Percentiles rank a stretch among this genome's conserved stretches.
Conservation (phyloP, 2,888 invertebrate genomes). For the Drosophila nigricruria region DNA sequence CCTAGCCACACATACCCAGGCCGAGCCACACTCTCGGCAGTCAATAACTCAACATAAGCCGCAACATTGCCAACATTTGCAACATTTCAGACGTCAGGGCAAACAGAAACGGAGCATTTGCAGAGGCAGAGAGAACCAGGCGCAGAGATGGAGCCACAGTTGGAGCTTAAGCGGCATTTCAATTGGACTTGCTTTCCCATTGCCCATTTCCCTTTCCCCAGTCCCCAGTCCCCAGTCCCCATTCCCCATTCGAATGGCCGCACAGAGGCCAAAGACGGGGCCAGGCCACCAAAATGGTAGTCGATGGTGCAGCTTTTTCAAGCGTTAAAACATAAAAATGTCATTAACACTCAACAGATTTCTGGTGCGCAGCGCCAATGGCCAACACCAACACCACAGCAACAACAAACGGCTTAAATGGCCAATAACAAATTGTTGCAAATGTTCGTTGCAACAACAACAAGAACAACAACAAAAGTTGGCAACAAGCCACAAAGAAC, state of each 20-base stretch:
- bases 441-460: conserved; percentile 55
- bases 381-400: conserved; percentile 33
- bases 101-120: conserved; percentile 35
- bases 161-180: conserved; percentile 41
- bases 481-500: conserved; percentile 46
- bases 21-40: conserved; percentile 34
- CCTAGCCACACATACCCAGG: conserved; percentile 14
- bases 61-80: conserved; percentile 54
- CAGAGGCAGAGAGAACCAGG: conserved; percentile 8
- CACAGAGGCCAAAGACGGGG: conserved; percentile 33
- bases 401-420: conserved; percentile 70
- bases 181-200: conserved; percentile 67
- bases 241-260: conserved; percentile 17
- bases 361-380: conserved; percentile 65
- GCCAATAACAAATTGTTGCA: conserved; percentile 81
- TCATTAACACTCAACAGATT: conserved; percentile 80
- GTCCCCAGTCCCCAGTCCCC: conserved; percentile 16
- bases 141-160: conserved; percentile 6
- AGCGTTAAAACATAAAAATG: conserved; percentile 80
- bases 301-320: conserved; percentile 67
- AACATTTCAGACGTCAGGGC: conserved; percentile 49
- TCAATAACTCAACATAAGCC: conserved; percentile 51
- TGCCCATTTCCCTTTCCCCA: conserved; percentile 4
- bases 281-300: conserved; percentile 51
- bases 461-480: conserved; percentile 22